These are phyloP conservation scores for Chunga burmeisteri DNA, from an alignment of 2,113 vertebrate genomes.

Conservation along the genomic window DNA sequence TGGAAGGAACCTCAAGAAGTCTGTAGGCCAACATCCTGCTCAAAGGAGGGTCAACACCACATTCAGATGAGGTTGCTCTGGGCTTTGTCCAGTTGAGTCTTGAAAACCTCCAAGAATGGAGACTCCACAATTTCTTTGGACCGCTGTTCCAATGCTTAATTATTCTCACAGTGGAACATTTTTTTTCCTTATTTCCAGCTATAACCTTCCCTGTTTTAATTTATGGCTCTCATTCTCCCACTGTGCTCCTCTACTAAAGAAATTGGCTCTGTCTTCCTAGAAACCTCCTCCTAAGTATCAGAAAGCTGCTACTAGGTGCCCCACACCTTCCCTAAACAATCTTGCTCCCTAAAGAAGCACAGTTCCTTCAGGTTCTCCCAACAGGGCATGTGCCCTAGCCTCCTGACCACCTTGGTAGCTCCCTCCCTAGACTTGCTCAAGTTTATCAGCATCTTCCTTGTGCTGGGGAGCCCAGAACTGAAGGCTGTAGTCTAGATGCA, in stretches of 20 bases:
- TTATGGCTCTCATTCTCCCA: neutral
- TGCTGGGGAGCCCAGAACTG: neutral
- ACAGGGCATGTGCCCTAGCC: neutral
- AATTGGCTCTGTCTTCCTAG: neutral
- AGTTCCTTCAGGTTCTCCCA: neutral
- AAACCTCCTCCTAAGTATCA: neutral
- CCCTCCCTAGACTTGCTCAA: neutral
- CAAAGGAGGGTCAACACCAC: neutral
- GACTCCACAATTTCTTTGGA: neutral
- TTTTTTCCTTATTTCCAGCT: neutral
- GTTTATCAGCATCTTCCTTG: neutral
- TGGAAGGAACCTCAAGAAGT: neutral
- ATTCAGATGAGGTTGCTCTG: neutral
- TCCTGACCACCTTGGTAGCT: neutral
- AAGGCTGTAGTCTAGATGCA: neutral
- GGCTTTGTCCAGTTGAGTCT: neutral
- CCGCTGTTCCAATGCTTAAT: neutral
- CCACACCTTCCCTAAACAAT: neutral
- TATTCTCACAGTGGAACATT: neutral
- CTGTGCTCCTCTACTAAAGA: neutral
- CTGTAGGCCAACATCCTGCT: neutral
- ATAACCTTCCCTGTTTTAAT: neutral
- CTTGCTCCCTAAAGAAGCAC: neutral
- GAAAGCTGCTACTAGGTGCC: neutral
- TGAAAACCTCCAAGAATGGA: neutral